Evolutionary conservation across 2,888 invertebrate species (phyloP).

Genomic region (Trissolcus brochymenae): DNA sequence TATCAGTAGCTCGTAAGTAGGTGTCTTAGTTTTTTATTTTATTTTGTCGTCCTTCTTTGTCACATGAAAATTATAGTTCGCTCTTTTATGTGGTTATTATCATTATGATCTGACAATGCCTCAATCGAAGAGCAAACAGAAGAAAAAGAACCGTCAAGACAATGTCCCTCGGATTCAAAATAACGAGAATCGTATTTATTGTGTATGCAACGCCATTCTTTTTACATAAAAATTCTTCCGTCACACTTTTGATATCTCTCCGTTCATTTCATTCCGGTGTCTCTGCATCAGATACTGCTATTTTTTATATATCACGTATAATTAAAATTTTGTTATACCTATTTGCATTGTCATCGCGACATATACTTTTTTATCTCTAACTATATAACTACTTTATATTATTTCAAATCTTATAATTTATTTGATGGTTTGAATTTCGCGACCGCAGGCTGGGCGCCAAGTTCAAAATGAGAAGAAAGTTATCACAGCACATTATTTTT

Average conservation of each 20-base stretch:
- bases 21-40: slow-evolving; percentile 31
- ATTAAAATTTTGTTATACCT: neutral
- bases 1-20: slow-evolving; percentile 55
- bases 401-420: neutral
- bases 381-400: neutral
- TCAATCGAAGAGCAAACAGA: slow-evolving; percentile 53
- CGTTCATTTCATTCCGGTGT: slow-evolving; percentile 7
- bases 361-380: neutral
- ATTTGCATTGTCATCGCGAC: neutral
- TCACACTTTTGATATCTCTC: slow-evolving; percentile 20
- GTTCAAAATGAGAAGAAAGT: no score
- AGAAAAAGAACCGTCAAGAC: slow-evolving; percentile 43
- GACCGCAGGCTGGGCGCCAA: no score
- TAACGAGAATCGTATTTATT: slow-evolving; percentile 41
- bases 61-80: slow-evolving; percentile 4
- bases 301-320: slow-evolving; percentile 12
- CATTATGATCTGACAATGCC: slow-evolving; percentile 23
- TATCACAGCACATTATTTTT: no score
- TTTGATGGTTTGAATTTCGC: no score
- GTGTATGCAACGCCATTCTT: slow-evolving; percentile 38
- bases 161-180: slow-evolving; percentile 8
- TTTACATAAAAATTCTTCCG: slow-evolving; percentile 19
- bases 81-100: slow-evolving; percentile 25
- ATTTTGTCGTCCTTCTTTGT: slow-evolving; percentile 15
- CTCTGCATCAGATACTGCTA: slow-evolving; percentile 8